Percentiles rank a stretch among this genome's conserved stretches.
These are phyloP conservation scores for Albula goreensis DNA, from an alignment of 2,113 vertebrate species.

Conservation along the genomic window DNA sequence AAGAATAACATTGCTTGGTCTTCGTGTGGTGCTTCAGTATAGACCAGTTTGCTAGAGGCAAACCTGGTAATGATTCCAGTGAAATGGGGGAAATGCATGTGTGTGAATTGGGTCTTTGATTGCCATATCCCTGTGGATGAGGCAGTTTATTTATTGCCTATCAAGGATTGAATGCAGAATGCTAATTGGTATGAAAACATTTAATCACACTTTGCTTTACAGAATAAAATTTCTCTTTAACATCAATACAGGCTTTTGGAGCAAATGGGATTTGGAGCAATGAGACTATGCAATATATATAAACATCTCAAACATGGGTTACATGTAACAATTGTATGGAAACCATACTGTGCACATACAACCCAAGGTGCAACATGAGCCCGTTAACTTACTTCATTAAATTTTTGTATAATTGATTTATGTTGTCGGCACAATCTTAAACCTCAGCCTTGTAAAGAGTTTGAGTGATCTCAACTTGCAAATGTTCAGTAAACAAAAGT, in stretches of 20 bases:
- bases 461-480: too few species aligned
- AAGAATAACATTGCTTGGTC: slow-evolving; percentile 42
- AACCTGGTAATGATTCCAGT: not conserved
- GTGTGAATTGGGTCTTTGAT: not conserved
- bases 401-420: too few species aligned
- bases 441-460: too few species aligned
- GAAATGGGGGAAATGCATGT: not conserved
- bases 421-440: too few species aligned
- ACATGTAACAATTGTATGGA: too few species aligned
- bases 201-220: not conserved
- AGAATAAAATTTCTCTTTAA: not conserved
- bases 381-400: too few species aligned
- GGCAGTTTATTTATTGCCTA: not conserved
- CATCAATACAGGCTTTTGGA: not conserved
- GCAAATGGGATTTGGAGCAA: not conserved
- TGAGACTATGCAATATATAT: too few species aligned
- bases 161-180: not conserved
- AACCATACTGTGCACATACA: too few species aligned
- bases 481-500: too few species aligned
- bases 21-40: slow-evolving; percentile 6
- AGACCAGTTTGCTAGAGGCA: not conserved
- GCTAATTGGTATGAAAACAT: not conserved
- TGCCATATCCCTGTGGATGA: not conserved
- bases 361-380: too few species aligned
- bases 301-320: too few species aligned